phyloP scores from a whole-genome alignment of 2,113 vertebrate genomes.

The Clupea harengus region DNA sequence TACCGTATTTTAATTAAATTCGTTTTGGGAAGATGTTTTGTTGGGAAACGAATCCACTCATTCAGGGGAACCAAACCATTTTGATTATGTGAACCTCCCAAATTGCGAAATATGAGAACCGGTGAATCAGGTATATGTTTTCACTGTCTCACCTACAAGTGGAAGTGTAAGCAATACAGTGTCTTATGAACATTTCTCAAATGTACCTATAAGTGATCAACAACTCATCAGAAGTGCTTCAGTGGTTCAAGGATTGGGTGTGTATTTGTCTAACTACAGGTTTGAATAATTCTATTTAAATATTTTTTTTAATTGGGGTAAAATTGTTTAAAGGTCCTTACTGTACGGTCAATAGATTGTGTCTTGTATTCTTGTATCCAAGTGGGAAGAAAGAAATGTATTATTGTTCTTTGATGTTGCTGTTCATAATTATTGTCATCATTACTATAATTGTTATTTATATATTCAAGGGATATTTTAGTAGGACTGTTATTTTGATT shows the following conservation, averaged over 20 bases:
- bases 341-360: slow-evolving; percentile 47
- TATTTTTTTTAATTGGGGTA: slow-evolving; percentile 22
- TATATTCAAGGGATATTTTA: slow-evolving; percentile 80
- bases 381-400: slow-evolving; percentile 59
- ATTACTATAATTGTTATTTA: slow-evolving; percentile 69
- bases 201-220: neutral
- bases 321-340: slow-evolving; percentile 23
- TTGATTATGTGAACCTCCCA: neutral
- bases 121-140: slow-evolving; percentile 2
- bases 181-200: slow-evolving; percentile 15
- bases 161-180: slow-evolving; percentile 1
- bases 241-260: neutral
- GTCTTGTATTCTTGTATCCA: slow-evolving; percentile 48
- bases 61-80: neutral
- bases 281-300: slow-evolving; percentile 15
- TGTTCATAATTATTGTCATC: slow-evolving; percentile 57
- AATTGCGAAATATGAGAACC: neutral
- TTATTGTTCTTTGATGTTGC: slow-evolving; percentile 54
- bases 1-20: slow-evolving; percentile 17
- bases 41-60: neutral
- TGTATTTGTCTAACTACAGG: slow-evolving; percentile 12
- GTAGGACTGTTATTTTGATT: slow-evolving; percentile 64
- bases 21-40: neutral
- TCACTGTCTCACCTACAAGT: slow-evolving; percentile 1
- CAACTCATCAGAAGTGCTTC: slow-evolving; percentile 5